These are phyloP conservation scores for Bombyx mandarina DNA, from an alignment of 1,140 invertebrate species.

Conservation along the genomic window DNA sequence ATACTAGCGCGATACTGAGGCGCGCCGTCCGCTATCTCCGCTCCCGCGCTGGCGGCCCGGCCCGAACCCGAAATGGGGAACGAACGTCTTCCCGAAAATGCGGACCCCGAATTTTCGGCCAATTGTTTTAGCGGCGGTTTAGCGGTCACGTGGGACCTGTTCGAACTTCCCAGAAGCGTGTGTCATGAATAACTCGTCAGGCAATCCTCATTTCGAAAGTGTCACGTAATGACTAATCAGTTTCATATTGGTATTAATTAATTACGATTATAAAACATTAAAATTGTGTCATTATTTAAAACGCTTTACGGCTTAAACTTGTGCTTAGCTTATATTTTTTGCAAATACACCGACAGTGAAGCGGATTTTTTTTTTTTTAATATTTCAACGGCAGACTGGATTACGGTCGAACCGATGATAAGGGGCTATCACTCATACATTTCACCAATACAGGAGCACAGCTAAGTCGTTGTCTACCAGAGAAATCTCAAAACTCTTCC, in stretches of 20 bases:
- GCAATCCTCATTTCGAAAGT: not conserved
- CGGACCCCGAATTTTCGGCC: conserved; percentile 3
- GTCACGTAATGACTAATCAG: not conserved
- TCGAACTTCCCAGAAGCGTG: conserved; percentile 3
- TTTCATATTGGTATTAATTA: not conserved
- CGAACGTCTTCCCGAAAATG: conserved; percentile 17
- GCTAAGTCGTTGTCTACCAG: no score
- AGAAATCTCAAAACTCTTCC: no score
- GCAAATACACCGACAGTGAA: no score
- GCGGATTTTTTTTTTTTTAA: no score
- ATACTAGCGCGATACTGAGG: conserved; percentile 45
- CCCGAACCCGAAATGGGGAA: conserved; percentile 19
- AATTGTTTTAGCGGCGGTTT: not conserved
- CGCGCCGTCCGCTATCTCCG: conserved; percentile 25
- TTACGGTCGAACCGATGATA: no score
- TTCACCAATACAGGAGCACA: no score
- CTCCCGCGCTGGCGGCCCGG: conserved; percentile 19
- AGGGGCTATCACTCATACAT: no score
- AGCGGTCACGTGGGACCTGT: not conserved
- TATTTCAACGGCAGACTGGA: no score
- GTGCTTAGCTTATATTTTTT: no score
- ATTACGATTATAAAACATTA: not conserved
- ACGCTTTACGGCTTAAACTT: no score
- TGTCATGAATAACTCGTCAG: not conserved
- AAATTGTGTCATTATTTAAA: no score